Percentiles rank a stretch among this genome's conserved stretches.
Evolutionary conservation across 1,140 invertebrate species (phyloP).

Genomic region (Papilio dardanus): DNA sequence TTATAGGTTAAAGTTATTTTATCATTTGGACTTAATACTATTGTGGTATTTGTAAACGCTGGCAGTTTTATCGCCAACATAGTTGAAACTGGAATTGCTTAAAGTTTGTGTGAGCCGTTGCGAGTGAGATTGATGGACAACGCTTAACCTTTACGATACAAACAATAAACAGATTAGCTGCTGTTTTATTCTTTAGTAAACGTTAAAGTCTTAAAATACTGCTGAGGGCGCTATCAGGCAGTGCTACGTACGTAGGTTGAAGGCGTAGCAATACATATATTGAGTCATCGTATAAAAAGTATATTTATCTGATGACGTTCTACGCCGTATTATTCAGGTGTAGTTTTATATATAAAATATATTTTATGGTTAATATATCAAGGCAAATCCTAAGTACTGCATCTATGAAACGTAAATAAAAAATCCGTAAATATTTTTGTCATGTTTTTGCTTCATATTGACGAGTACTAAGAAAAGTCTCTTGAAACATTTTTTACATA

Average conservation of each 20-base stretch:
- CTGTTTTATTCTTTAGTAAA: slow-evolving; percentile 4
- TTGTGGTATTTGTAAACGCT: not conserved
- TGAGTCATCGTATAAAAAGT: not conserved
- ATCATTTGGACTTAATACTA: not conserved
- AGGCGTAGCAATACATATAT: not conserved
- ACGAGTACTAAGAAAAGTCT: not conserved
- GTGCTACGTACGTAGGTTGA: not conserved
- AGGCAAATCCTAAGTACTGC: not conserved
- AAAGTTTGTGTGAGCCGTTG: slow-evolving; percentile 21
- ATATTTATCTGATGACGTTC: not conserved
- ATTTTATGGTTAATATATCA: not conserved
- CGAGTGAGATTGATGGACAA: slow-evolving; percentile 20
- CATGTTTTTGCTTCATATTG: not conserved
- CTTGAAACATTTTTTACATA: not conserved
- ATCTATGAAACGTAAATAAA: too few relatives aligned
- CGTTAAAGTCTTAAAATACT: not conserved
- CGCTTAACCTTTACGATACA: slow-evolving; percentile 18
- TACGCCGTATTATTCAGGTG: not conserved
- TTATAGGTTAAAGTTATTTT: too few relatives aligned
- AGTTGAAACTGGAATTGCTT: not conserved
- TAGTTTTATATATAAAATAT: not conserved
- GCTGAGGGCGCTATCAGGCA: not conserved
- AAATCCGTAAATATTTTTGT: not conserved
- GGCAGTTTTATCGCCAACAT: slow-evolving; percentile 16
- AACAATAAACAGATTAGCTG: slow-evolving; percentile 8